Evolutionary conservation across 2,888 invertebrate genomes (phyloP).

Genomic region (Lithophane semibrunnea): DNA sequence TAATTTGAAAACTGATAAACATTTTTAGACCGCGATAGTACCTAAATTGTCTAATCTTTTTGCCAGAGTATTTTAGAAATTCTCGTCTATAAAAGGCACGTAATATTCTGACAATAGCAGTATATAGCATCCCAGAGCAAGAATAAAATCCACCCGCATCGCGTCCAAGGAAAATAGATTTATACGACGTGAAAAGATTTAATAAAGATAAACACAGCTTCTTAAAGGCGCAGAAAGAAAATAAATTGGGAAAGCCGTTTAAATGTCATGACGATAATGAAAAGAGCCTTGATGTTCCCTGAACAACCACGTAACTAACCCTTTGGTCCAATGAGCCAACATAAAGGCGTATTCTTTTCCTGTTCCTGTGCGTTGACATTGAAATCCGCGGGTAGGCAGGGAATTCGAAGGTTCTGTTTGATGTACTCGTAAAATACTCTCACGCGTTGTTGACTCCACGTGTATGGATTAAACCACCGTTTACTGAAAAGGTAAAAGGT

Average conservation of each 20-base stretch:
- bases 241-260: constrained; percentile 30
- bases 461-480: constrained; percentile 20
- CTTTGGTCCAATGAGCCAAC: constrained; percentile 62
- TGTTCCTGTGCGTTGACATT: constrained; percentile 59
- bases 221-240: constrained; percentile 11
- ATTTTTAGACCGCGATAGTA: neutral
- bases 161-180: constrained; percentile 1
- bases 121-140: neutral
- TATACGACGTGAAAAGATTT: constrained; percentile 17
- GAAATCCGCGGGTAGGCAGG: constrained; percentile 37
- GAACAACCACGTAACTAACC: constrained; percentile 39
- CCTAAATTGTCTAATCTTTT: neutral
- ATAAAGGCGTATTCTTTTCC: constrained; percentile 55
- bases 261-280: constrained; percentile 35
- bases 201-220: constrained; percentile 30
- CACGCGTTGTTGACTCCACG: constrained; percentile 37
- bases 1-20: too few relatives aligned
- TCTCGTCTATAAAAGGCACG: neutral
- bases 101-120: neutral
- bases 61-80: neutral
- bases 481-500: constrained; percentile 14
- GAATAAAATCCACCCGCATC: neutral
- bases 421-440: constrained; percentile 56
- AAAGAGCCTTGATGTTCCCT: constrained; percentile 37
- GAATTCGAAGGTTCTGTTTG: constrained; percentile 44